Evolutionary conservation across 2,113 vertebrate genomes (phyloP), one percentile per base, ranked within the genome.

Genomic region (Xiphorhynchus elegans): DNA sequence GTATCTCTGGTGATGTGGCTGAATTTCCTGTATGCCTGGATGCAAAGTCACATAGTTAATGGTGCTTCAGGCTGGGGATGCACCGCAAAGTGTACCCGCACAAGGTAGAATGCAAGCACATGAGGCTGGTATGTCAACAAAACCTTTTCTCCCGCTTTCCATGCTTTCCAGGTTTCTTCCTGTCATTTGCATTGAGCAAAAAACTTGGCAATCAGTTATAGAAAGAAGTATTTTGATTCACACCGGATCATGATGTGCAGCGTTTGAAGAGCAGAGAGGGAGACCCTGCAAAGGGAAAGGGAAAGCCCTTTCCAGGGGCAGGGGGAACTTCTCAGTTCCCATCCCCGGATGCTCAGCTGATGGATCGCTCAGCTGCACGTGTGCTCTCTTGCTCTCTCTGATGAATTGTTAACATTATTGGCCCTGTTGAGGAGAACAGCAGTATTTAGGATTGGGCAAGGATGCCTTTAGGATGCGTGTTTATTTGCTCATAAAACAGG

Each of bases 381-480:
- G 62, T 6, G 2, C 78, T 76, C 55, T 72, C 40, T 20, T 50
- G 11, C 25, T 81, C 62, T 44, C 47, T 62, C 56, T 0, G 6
- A 20, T 29, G 59, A 72, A 33, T 29, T 31, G 0, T 85, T 89
- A 42, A 42, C 28, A 2, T 84, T 82, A 35, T 91, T 83, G 89
- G 21, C 64, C 56, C 72, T 52, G 40, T 46, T 81, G 39, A 58
- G 47, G 67, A 76, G 25, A 89, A 66, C 76, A 75, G 74, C 35
- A 19, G 64, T 28, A 11, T 92, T 94, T 89, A 83, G 87, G 63
- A 77, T 58, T 60, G 74, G 95, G 70, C 76, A 89, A 78, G 74
- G n/a, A 70, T 89, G 77, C 87, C 76, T 94, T 83, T 80, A 94
- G 73, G 79, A 87, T 69, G 52, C 24, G 3, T 72, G 66, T 90